A percentile compares a stretch with the other conserved stretches of the same genome.
phyloP scores from a whole-genome alignment of 1,140 invertebrate species.

The Epicauta chinensis region DNA sequence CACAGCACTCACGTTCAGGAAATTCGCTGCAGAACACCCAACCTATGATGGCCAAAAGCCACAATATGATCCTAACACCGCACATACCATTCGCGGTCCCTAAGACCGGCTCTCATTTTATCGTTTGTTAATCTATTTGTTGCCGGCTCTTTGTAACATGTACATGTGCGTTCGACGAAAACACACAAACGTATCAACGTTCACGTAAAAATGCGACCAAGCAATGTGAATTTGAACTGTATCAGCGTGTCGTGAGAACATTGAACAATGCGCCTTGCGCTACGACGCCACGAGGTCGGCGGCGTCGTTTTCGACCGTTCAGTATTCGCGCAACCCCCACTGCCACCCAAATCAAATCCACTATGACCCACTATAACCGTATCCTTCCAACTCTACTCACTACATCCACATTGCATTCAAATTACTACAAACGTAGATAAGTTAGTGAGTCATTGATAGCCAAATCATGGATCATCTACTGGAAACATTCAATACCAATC shows the following conservation, averaged over 20 bases:
- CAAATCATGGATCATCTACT: no score
- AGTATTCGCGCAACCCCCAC: constrained; percentile 11
- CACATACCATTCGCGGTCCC: constrained; percentile 33
- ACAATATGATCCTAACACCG: constrained; percentile 31
- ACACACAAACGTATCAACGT: constrained; percentile 11
- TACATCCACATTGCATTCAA: constrained; percentile 18
- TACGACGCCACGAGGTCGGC: constrained; percentile 31
- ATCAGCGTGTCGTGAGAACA: constrained; percentile 19
- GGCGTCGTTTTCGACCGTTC: constrained; percentile 24
- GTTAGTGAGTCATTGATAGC: constrained; percentile 6
- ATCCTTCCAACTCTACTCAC: constrained; percentile 1
- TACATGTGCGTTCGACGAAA: constrained; percentile 5
- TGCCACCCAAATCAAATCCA: not conserved
- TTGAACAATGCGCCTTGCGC: constrained; percentile 28
- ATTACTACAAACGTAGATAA: constrained; percentile 5
- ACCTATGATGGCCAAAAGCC: constrained; percentile 32
- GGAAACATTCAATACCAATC: no score
- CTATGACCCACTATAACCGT: not conserved
- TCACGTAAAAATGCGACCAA: constrained; percentile 25
- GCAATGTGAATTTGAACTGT: constrained; percentile 21
- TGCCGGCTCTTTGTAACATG: no score
- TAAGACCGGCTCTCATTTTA: constrained; percentile 19
- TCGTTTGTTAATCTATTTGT: no score
- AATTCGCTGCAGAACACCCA: constrained; percentile 59
- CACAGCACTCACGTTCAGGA: constrained; percentile 82